Evolutionary conservation across 2,797 vertebrate genomes (phyloP), one percentile per base, ranked within the genome.

Genomic region (Cuculus canorus): DNA sequence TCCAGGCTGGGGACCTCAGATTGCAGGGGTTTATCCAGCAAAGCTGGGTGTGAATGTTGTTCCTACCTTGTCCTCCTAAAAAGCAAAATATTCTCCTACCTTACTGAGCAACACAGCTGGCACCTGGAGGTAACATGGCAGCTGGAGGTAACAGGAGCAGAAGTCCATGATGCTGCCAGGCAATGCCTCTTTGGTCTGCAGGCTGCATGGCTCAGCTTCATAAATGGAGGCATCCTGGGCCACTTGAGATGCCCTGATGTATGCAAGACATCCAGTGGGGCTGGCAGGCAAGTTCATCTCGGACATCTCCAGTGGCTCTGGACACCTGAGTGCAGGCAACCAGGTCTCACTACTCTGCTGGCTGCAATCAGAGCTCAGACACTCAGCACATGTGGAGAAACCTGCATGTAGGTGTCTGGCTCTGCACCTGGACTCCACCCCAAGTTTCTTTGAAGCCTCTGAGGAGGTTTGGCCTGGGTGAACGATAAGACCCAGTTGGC

Each of bases 31-130:
- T 14, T 61, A 13, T 30, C 47, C 53, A 78, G 43, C 16, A 53
- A 35, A 64, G 15, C 0, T 5, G 30, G 1, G 2, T n/a, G n/a
- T 16, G 39, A n/a, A 10, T 28, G 35, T 24, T 21, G 16, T 5
- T 11, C 7, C 25, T 54, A 12, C 3, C 7, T 70, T 30, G 1
- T 21, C 11, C 47, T 61, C 53, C 63, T 43, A 33, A 45, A 52
- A 47, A 22, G 4, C 72, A 56, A 57, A 76, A 27, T 27, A 32
- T 32, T 64, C 21, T 70, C 33, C 16, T 30, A 3, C 13, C 33
- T n/a, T 17, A 64, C 24, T 47, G 45, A 65, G 41, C 37, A 71
- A 56, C 17, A 18, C 63, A 54, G 33, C 39, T 81, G 60, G 6
- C 30, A 71, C 61, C 35, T 53, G 65, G 11, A 63, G 79, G 43